A percentile compares a stretch with the other conserved stretches of the same genome.
Conservation (phyloP, 2,113 vertebrate species). For the Chaetorhynchus papuensis region DNA sequence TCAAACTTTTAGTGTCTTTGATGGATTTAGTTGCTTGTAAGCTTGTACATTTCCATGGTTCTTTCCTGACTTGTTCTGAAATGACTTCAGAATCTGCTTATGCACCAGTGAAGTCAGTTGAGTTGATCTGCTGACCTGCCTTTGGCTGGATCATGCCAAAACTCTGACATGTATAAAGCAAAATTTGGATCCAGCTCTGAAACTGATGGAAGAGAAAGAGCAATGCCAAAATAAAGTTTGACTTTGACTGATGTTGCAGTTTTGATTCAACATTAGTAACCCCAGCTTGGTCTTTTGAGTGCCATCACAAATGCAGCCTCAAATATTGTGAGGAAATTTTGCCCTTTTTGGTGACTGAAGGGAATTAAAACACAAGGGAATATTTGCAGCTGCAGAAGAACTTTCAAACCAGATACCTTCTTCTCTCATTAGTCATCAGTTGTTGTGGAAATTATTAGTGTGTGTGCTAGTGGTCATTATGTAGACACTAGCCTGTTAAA, state of each 20-base stretch:
- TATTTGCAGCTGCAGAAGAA: not conserved
- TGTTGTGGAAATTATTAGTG: not conserved
- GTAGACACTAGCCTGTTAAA: not conserved
- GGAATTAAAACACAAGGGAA: not conserved
- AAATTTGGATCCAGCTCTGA: not conserved
- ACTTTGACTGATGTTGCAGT: not conserved
- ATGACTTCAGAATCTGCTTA: not conserved
- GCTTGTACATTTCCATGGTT: not conserved
- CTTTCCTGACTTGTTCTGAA: not conserved
- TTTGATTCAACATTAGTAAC: not conserved
- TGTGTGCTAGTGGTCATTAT: not conserved
- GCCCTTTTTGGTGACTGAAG: not conserved
- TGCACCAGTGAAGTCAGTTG: not conserved
- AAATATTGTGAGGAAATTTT: not conserved
- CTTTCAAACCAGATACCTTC: not conserved
- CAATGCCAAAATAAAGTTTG: not conserved
- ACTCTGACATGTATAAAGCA: not conserved
- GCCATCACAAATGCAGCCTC: not conserved
- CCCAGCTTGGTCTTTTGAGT: not conserved
- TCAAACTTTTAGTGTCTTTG: not conserved
- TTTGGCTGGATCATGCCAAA: not conserved
- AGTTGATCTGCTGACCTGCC: not conserved
- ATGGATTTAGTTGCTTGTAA: not conserved
- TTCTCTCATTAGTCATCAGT: not conserved
- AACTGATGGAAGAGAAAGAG: not conserved